Conservation (phyloP, 2,888 invertebrate species). For the Alitta virens region DNA sequence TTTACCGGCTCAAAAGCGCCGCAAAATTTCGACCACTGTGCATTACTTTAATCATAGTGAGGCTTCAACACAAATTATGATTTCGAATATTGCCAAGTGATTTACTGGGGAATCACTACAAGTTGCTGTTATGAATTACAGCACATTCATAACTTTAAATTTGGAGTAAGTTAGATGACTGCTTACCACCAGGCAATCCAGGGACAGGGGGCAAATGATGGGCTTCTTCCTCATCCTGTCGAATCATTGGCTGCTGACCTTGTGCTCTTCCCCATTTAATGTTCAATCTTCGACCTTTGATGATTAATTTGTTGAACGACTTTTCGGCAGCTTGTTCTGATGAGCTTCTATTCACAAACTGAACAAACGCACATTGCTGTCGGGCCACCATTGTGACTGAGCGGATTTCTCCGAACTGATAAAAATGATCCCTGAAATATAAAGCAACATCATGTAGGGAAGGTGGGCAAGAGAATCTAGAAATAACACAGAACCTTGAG, state of each 20-base stretch:
- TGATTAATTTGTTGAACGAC: constrained; percentile 87
- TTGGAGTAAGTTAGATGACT: not conserved
- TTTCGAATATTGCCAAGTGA: too few relatives aligned
- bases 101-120: too few relatives aligned
- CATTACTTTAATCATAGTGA: too few relatives aligned
- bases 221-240: constrained; percentile 36
- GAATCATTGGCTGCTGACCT: constrained; percentile 60
- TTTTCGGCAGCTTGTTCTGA: constrained; percentile 77
- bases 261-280: constrained; percentile 99
- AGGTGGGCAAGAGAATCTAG: too few relatives aligned
- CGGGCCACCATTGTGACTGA: constrained; percentile 86
- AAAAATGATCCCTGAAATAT: constrained; percentile 80
- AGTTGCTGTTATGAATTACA: too few relatives aligned
- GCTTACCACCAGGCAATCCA: constrained; percentile 68
- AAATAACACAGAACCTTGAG: too few relatives aligned
- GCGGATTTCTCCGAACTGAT: constrained; percentile 97
- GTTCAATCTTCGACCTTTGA: constrained; percentile 77
- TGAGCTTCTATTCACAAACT: constrained; percentile 85
- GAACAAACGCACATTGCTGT: constrained; percentile 92
- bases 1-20: too few relatives aligned
- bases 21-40: too few relatives aligned
- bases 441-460: not conserved
- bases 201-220: constrained; percentile 69
- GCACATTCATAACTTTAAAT: too few relatives aligned
- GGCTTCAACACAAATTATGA: too few relatives aligned